Evolutionary conservation across 2,888 invertebrate genomes (phyloP), one percentile per base, ranked within the genome.

Genomic region (Agrotis segetum): DNA sequence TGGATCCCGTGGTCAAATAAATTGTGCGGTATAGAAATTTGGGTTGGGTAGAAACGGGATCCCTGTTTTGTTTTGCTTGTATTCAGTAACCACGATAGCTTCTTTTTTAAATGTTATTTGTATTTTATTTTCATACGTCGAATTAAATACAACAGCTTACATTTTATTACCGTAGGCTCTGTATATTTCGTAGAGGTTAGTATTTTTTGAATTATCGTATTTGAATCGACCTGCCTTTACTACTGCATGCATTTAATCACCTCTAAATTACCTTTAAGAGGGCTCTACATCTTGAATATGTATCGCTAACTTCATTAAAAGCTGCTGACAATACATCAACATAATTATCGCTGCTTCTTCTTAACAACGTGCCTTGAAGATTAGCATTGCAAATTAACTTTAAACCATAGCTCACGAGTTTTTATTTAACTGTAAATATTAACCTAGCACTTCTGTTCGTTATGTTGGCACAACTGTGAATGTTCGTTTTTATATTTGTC

Each of bases 1-100:
- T 79, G 58, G 79, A 79, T 69, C 65, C 52, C 63, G 59, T 71
- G 53, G 67, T 79, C 50, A 58, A 78, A 82, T 81, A 74, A 77
- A 82, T 82, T 71, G 71, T 61, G 29, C 14, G 60, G 46, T 56
- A 62, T 67, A 58, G 55, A 77, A 63, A 78, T 71, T 53, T 56
- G 19, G 21, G 61, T 67, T 61, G 34, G 19, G 50, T 60, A 53
- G 47, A 29, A 77, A 77, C 77, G 14, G 50, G 56, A 70, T 61
- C 29, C 55, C 50, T 56, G 21, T 13, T 40, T 58, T 40, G 46
- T 47, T 70, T 74, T 56, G 21, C 19, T 77, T n/a, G 29, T n/a
- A 50, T 56, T 46, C 7, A 17, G 19, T 74, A 50, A 21, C 47
- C n/a, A 16, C 44, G 29, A 13, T 13, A 55, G 29, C 19, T 47